Base-by-base conservation (phyloP, 2,797 vertebrate genomes). In the Coranthus polyacanthus region DNA sequence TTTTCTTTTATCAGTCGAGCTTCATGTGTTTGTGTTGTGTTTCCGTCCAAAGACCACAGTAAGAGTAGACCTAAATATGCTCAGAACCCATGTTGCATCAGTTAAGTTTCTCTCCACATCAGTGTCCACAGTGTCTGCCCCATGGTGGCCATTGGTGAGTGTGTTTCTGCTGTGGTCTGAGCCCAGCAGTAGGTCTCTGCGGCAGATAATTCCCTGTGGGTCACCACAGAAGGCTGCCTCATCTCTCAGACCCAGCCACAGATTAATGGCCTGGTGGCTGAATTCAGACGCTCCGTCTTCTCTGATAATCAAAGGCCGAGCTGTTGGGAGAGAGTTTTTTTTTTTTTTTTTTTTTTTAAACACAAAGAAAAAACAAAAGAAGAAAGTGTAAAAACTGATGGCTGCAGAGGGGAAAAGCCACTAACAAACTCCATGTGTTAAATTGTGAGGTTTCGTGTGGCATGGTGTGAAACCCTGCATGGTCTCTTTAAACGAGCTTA, bases 211-310 rank as follows among this genome's bases (percentile, higher is more conserved):
- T 73, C 79, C 75, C 79, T 0, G 15, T 1, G 8, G 81, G 67
- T 65, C 47, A 5, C 60, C 45, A 26, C 77, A 75, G 71, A 84
- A 75, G 53, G 26, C 75, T 79, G 69, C 74, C 66, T 77, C 76
- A 56, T 85, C 74, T 83, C 77, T 81, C 72, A 55, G 79, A 80
- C 69, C 56, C 71, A 43, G 72, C 58, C 52, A 58, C 66, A 90
- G 90, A 91, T 91, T 86, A 92, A 92, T 90, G 88, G 81, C 68
- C 75, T 71, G 59, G 74, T 65, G 64, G 78, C 75, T 88, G 70
- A 47, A 73, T 73, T 61, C 84, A 86, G 87, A 88, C 67, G 18
- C 61, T 74, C 78, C 20, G 76, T 82, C 83, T 71, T 88, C 83
- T 87, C 66, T 12, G 77, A 87, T 88, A 88, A 91, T 92, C 86